A percentile compares a stretch with the other conserved stretches of the same genome.
phyloP scores from a whole-genome alignment of 2,888 invertebrate genomes.

The Torymus auratus region DNA sequence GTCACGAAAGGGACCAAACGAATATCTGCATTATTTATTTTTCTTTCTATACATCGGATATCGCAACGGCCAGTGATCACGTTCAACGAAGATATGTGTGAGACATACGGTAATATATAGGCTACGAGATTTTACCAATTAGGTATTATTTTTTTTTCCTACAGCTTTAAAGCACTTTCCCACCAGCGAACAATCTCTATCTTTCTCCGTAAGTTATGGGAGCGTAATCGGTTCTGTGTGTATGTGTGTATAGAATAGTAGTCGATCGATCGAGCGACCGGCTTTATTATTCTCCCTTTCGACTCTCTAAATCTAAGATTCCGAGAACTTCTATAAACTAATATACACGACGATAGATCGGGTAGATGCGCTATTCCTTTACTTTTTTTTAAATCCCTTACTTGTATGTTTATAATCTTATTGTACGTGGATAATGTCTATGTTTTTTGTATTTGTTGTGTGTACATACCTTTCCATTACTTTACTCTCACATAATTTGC shows the following conservation, averaged over 20 bases:
- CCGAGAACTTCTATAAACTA: constrained; percentile 29
- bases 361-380: constrained; percentile 39
- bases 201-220: too few relatives aligned
- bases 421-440: constrained; percentile 49
- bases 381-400: constrained; percentile 14
- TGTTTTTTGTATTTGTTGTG: constrained; percentile 20
- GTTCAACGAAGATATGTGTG: constrained; percentile 63
- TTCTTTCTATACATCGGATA: constrained; percentile 20
- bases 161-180: constrained; percentile 63
- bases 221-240: too few relatives aligned
- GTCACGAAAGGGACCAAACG: neutral
- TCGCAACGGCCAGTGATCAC: constrained; percentile 3
- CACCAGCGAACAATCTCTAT: constrained; percentile 14
- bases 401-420: constrained; percentile 23
- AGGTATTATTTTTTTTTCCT: constrained; percentile 30
- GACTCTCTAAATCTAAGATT: constrained; percentile 30
- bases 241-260: too few relatives aligned
- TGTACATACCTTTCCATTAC: constrained; percentile 26
- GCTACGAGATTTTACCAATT: constrained; percentile 23
- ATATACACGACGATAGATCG: constrained; percentile 49
- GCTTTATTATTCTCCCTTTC: constrained; percentile 18
- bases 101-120: constrained; percentile 8
- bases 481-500: constrained; percentile 29
- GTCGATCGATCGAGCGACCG: constrained; percentile 16
- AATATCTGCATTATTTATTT: constrained; percentile 24